Evolutionary conservation across 37 sponge, comb jelly and placozoan genomes (phyloP), one percentile per base, ranked within the genome.

Genomic region (Axinella damicornis): DNA sequence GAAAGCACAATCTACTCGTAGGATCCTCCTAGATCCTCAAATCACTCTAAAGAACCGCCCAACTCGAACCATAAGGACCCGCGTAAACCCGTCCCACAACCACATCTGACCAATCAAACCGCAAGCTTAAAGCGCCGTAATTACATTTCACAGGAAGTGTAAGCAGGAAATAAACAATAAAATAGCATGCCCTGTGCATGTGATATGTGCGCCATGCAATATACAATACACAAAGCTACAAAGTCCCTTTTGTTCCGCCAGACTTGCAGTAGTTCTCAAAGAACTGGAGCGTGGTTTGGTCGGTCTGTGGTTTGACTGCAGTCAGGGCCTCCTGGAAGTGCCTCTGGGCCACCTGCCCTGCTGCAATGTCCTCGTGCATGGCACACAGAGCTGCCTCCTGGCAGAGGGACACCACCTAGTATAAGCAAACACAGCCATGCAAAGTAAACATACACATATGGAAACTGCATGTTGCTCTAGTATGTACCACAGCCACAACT

Each of bases 371-470:
- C 38, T 92, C 93, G 37, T 82, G 83, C 78, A 98, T 80, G 20
- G 95, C 95, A 76, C 53, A 72, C 86, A 96, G 77, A 32, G 91
- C 98, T 25, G 98, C 98, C 81, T 94, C 90, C 53, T 95, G 95
- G 53, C 96, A 95, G 22, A 98, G 61, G 0, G 94, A 81, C n/a
- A 94, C 96, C 46, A 96, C 73, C 95, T 95, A 31, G 12, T 62
- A 4, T 12, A 4, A 46, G 46, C 4, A 46, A 46, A 61, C 62
- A 67, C 69, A 67, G 46, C 46, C 46, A 12, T 9, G 9, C 9
- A 46, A 67, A 30, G 2, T 67, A 5, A 33, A 67, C 2, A 30
- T 35, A 67, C 69, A 67, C 69, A 67, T 12, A 28, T 31, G 28
- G 34, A 46, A 46, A 46, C 46, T 46, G 46, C 46, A 4, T 46